Conservation (phyloP, 2,113 vertebrate species). For the Ovibos moschatus region DNA sequence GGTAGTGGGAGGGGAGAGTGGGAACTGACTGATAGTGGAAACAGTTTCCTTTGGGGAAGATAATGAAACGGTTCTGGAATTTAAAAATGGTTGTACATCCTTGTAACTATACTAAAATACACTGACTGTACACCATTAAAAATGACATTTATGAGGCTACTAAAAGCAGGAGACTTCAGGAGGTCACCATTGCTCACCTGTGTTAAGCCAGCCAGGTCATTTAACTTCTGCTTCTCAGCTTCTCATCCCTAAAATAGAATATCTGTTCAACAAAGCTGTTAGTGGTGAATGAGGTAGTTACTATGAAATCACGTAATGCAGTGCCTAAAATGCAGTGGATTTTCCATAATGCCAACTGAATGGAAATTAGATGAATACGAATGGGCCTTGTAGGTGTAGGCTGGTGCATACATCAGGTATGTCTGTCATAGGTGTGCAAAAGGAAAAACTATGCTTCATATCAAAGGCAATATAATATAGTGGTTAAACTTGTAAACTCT, state of each 20-base stretch:
- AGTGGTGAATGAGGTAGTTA: not conserved
- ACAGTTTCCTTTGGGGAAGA: not conserved
- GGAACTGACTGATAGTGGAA: not conserved
- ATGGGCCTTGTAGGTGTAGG: not conserved
- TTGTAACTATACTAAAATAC: not conserved
- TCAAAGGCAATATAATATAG: not conserved
- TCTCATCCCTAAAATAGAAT: not conserved
- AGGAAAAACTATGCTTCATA: not conserved
- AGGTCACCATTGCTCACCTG: not conserved
- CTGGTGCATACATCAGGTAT: not conserved
- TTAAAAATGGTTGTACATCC: not conserved
- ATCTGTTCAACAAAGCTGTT: not conserved
- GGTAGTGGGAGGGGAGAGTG: fast-evolving
- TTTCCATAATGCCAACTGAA: not conserved
- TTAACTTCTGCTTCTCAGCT: constrained; percentile 16
- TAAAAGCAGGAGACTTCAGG: not conserved
- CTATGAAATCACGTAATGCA: not conserved
- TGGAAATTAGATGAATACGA: not conserved
- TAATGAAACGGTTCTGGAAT: not conserved
- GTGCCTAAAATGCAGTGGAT: not conserved
- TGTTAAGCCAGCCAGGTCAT: not conserved
- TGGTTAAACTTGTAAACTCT: not conserved
- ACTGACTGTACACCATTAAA: not conserved
- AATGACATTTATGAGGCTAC: not conserved
- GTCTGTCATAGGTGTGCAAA: not conserved